A percentile compares a stretch with the other conserved stretches of the same genome.
phyloP scores from a whole-genome alignment of 53 echinoderm and acorn worm genomes.

The Luidia sarsii region DNA sequence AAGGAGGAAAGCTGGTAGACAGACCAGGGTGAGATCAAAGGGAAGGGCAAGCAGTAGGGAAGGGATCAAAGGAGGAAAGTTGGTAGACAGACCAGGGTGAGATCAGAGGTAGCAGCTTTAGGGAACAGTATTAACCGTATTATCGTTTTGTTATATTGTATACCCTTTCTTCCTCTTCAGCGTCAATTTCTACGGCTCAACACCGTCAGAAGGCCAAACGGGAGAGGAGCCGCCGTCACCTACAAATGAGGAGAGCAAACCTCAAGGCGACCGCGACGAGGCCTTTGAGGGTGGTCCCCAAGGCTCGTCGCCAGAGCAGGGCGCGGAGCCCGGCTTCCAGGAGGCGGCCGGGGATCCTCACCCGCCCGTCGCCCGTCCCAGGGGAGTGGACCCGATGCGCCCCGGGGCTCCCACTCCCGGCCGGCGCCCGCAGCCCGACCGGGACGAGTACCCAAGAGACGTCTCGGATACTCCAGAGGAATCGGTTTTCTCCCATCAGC shows the following conservation, averaged over 20 bases:
- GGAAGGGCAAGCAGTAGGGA: no score
- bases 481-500: slow-evolving; percentile 5
- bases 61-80: no score
- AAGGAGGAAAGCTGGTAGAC: no score
- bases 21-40: no score
- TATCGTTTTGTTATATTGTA: no score
- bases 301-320: slow-evolving; percentile 3
- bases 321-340: background rate
- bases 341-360: background rate
- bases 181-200: slow-evolving; percentile 24
- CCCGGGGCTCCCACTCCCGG: no score
- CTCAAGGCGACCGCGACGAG: background rate
- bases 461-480: background rate
- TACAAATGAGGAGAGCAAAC: no score
- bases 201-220: background rate
- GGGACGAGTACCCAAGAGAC: background rate
- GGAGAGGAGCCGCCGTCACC: background rate
- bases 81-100: no score
- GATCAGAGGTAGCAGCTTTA: no score
- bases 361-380: no score
- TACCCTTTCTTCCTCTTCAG: background rate
- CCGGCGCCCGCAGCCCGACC: background rate
- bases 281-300: background rate
- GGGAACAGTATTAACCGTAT: no score
- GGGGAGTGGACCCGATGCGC: background rate